Conservation (phyloP, 2,888 invertebrate species). For the Epistrophella euchroma region DNA sequence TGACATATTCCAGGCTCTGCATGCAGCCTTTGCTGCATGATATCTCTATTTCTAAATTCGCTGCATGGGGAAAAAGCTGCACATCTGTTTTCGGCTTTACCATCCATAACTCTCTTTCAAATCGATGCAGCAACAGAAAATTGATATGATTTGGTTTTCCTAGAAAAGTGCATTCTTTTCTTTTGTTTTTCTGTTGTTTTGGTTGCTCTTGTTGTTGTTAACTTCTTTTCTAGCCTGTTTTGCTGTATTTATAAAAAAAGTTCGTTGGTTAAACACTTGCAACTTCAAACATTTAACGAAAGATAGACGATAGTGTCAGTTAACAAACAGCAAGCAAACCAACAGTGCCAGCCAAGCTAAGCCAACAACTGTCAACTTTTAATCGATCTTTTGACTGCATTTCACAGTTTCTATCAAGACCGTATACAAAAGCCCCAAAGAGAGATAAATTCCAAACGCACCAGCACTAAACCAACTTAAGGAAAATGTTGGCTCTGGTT, state of each 20-base stretch:
- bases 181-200: conserved; percentile 14
- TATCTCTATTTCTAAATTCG: too few species aligned
- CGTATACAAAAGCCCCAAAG: too few species aligned
- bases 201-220: background rate
- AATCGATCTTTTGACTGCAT: conserved; percentile 1
- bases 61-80: too few species aligned
- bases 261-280: conserved; percentile 5
- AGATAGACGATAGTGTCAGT: background rate
- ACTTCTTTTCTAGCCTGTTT: background rate
- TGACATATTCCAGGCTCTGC: too few species aligned
- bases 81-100: too few species aligned
- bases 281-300: conserved; percentile 61
- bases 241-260: background rate
- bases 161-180: conserved; percentile 51
- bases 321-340: too few species aligned
- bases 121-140: conserved; percentile 21
- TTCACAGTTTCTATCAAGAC: too few species aligned
- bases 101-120: conserved; percentile 1
- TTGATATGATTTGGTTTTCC: conserved; percentile 54
- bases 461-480: too few species aligned
- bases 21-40: too few species aligned
- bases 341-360: too few species aligned
- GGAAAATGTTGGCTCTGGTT: too few species aligned
- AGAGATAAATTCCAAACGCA: too few species aligned
- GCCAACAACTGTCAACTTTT: background rate